phyloP scores from a whole-genome alignment of 2,888 invertebrate species.

The Lottia scabra region DNA sequence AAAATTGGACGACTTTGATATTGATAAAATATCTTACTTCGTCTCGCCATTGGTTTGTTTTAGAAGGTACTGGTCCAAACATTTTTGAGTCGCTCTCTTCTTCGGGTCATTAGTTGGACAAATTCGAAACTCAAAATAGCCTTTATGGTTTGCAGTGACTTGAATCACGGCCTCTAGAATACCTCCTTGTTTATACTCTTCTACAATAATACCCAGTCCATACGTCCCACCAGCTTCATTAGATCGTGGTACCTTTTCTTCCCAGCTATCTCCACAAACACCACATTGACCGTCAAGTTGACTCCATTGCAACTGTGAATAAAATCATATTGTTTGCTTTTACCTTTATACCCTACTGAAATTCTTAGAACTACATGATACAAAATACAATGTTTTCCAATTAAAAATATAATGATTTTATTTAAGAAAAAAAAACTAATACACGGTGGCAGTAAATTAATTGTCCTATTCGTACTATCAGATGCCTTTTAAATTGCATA shows the following conservation, averaged over 20 bases:
- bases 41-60: not conserved
- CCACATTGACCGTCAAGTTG: not conserved
- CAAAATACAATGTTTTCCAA: too few species aligned
- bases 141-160: not conserved
- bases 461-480: too few species aligned
- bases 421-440: too few species aligned
- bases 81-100: not conserved
- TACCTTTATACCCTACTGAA: too few species aligned
- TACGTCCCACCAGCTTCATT: not conserved
- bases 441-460: too few species aligned
- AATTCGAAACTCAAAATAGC: not conserved
- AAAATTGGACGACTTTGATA: too few species aligned
- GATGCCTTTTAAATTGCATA: too few species aligned
- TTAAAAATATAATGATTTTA: too few species aligned
- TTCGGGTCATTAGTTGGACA: not conserved
- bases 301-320: not conserved
- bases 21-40: not conserved
- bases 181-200: not conserved
- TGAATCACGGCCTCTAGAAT: not conserved
- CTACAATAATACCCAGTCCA: not conserved
- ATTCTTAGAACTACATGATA: too few species aligned
- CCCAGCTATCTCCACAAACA: not conserved
- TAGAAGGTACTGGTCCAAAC: not conserved
- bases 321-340: too few species aligned
- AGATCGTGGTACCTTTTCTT: not conserved